A percentile compares a stretch with the other conserved stretches of the same genome.
Conservation (phyloP, 1,140 invertebrate species). For the Leptinotarsa texana region DNA sequence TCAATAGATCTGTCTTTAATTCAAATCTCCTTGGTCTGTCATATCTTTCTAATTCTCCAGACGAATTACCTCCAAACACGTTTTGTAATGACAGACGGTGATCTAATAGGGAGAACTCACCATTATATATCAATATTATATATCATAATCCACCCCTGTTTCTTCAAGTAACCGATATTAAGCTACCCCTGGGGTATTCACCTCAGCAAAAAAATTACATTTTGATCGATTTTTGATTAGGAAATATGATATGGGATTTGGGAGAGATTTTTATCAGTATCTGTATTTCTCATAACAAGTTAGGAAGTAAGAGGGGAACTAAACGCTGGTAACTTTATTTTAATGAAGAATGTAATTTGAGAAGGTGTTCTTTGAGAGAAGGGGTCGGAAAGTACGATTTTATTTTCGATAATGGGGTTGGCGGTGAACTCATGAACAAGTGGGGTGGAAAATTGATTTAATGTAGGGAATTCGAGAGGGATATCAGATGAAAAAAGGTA, state of each 20-base stretch:
- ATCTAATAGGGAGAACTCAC: not conserved
- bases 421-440: no score
- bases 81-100: no score
- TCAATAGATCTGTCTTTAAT: no score
- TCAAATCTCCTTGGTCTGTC: no score
- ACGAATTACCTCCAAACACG: no score
- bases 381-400: not conserved
- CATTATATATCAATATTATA: slow-evolving; percentile 18
- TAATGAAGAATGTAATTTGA: slow-evolving; percentile 16
- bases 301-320: slow-evolving; percentile 15
- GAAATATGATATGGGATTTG: slow-evolving; percentile 29
- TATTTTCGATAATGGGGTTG: no score
- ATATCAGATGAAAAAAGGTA: no score
- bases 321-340: slow-evolving; percentile 12
- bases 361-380: not conserved
- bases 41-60: no score
- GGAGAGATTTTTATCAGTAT: slow-evolving; percentile 22
- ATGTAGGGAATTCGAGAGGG: no score
- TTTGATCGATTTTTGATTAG: slow-evolving; percentile 34
- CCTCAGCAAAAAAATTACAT: slow-evolving; percentile 25
- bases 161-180: slow-evolving; percentile 21
- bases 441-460: no score
- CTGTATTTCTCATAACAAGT: slow-evolving; percentile 20
- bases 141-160: slow-evolving; percentile 21
- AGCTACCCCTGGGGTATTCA: slow-evolving; percentile 12